phyloP scores from a whole-genome alignment of 2,113 vertebrate species.

The Arvicanthis niloticus region DNA sequence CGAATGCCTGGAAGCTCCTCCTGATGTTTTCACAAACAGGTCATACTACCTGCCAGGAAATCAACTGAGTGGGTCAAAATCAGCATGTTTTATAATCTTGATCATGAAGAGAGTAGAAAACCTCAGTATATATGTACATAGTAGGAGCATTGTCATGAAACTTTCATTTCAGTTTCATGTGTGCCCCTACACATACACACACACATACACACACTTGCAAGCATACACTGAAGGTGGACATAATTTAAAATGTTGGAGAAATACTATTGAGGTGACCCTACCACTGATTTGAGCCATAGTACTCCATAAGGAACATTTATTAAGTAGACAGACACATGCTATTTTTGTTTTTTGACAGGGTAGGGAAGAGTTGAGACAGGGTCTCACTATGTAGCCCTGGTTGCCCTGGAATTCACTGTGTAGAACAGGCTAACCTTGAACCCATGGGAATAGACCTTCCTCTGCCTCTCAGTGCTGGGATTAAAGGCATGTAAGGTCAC shows the following conservation, averaged over 20 bases:
- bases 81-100: conserved; percentile 27
- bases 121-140: not conserved
- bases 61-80: conserved; percentile 14
- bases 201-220: not conserved
- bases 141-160: conserved; percentile 19
- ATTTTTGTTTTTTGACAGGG: not conserved
- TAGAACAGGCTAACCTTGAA: not conserved
- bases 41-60: not conserved
- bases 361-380: not conserved
- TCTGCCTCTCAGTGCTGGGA: not conserved
- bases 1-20: not conserved
- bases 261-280: not conserved
- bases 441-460: not conserved
- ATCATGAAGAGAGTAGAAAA: not conserved
- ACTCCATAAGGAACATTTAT: not conserved
- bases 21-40: not conserved
- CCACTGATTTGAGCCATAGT: not conserved
- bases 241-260: conserved; percentile 36
- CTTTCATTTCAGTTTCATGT: conserved; percentile 11
- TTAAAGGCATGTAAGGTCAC: not conserved
- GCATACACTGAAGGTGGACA: not conserved
- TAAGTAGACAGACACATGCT: not conserved
- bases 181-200: not conserved
- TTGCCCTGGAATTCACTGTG: not conserved
- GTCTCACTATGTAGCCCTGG: not conserved